These are phyloP conservation scores for Morelia viridis DNA, from an alignment of 2,797 vertebrate genomes.

Conservation along the genomic window DNA sequence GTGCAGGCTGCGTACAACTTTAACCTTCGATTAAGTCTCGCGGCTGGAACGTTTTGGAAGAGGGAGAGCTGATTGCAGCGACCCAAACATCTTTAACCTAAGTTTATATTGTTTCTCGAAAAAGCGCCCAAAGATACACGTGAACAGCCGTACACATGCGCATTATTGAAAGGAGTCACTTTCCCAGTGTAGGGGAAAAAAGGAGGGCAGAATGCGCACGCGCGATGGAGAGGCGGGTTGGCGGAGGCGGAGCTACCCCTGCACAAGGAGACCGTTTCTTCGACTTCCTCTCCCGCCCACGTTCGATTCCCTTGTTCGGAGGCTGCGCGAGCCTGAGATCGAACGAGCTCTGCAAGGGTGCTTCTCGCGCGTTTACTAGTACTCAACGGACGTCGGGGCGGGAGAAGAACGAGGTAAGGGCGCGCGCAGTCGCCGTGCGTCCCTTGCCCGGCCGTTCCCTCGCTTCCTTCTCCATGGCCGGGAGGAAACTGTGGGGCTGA, in stretches of 20 bases:
- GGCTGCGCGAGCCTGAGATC: constrained; percentile 6
- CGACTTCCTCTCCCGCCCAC: not conserved
- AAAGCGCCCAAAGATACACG: not conserved
- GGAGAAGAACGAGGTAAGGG: not conserved
- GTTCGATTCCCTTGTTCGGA: not conserved
- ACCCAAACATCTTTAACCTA: not conserved
- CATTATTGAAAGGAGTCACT: not conserved
- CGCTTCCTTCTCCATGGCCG: not conserved
- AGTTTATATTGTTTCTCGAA: not conserved
- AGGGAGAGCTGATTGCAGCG: not conserved
- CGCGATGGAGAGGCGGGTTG: not conserved
- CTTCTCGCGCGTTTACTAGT: not conserved
- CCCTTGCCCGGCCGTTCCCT: constrained; percentile 25
- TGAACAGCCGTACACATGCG: not conserved
- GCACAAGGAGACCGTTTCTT: not conserved
- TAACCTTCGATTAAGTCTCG: not conserved
- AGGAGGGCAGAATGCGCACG: not conserved
- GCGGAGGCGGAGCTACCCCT: not conserved
- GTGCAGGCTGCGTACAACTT: not conserved
- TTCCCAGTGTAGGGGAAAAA: not conserved
- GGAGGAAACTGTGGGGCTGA: not conserved
- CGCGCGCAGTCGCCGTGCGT: not conserved
- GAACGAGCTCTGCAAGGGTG: not conserved
- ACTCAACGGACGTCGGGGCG: constrained; percentile 33
- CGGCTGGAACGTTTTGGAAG: not conserved